These are phyloP conservation scores for Caenorhabditis auriculariae DNA, from an alignment of 2,888 invertebrate species.

Conservation along the genomic window DNA sequence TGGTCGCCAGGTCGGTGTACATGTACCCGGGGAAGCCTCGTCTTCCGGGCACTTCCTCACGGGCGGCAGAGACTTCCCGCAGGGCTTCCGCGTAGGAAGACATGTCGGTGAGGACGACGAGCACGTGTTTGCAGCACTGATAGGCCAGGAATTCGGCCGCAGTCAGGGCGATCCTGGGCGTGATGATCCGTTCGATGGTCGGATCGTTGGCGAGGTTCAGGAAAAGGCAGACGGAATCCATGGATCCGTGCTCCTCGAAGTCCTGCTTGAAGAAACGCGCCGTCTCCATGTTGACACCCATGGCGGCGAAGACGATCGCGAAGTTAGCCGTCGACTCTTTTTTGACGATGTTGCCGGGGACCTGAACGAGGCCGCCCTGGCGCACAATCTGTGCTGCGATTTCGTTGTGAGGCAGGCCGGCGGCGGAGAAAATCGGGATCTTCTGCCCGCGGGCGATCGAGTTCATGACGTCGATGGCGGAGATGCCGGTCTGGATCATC, in stretches of 20 bases:
- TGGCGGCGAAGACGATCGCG: constrained; percentile 98
- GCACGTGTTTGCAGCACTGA: constrained; percentile 98
- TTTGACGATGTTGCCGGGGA: constrained; percentile 70
- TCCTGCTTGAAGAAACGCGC: constrained; percentile 98
- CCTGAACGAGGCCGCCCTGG: constrained; percentile 71
- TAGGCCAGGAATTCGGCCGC: constrained; percentile 98
- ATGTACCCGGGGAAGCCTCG: constrained; percentile 98
- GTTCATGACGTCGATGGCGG: constrained; percentile 99
- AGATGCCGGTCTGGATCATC: constrained; percentile 98
- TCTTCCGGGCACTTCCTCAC: constrained; percentile 97
- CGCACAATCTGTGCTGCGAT: constrained; percentile 78
- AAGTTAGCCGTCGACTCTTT: constrained; percentile 78
- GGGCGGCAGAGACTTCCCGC: constrained; percentile 92
- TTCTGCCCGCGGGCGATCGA: constrained; percentile 95
- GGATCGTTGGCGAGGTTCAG: constrained; percentile 98
- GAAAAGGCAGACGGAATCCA: constrained; percentile 99
- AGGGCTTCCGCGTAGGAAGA: constrained; percentile 98
- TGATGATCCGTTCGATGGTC: constrained; percentile 98
- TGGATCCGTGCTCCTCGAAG: constrained; percentile 77
- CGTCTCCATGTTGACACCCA: constrained; percentile 84
- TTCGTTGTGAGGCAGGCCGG: constrained; percentile 97
- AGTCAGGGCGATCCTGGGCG: constrained; percentile 92
- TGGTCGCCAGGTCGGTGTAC: constrained; percentile 99
- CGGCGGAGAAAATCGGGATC: constrained; percentile 98
- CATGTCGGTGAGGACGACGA: constrained; percentile 98